Evolutionary conservation across 1,140 invertebrate genomes (phyloP).

Genomic region (Drosophila lowei): DNA sequence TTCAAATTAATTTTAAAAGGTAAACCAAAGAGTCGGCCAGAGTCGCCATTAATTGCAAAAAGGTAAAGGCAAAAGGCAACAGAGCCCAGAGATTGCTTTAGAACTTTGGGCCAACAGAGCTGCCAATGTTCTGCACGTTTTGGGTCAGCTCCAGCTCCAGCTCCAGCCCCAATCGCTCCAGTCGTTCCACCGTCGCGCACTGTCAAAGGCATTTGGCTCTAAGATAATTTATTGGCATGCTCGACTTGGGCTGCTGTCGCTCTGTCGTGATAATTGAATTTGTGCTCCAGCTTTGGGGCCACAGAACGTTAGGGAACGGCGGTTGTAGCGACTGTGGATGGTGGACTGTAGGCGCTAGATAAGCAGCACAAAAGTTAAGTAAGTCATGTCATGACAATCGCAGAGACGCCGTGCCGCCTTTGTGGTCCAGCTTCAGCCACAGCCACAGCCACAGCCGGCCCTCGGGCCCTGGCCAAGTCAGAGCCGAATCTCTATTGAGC

Average conservation of each 20-base stretch:
- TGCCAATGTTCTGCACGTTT: conserved; percentile 68
- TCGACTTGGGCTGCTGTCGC: conserved; percentile 61
- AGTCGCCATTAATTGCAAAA: conserved; percentile 75
- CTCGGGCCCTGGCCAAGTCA: conserved; percentile 40
- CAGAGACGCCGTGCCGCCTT: conserved; percentile 55
- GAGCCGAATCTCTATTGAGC: conserved; percentile 14
- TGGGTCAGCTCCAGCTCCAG: conserved; percentile 51
- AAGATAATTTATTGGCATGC: conserved; percentile 79
- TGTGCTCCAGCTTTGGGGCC: conserved; percentile 47
- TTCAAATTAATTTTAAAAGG: conserved; percentile 78
- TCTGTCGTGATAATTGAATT: conserved; percentile 80
- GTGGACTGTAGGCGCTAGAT: conserved; percentile 69
- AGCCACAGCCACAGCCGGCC: conserved; percentile 58
- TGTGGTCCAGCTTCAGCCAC: conserved; percentile 37
- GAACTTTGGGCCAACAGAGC: conserved; percentile 52
- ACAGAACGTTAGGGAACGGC: conserved; percentile 28
- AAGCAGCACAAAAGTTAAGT: conserved; percentile 71
- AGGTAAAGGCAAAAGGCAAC: conserved; percentile 20
- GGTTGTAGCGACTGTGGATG: conserved; percentile 29
- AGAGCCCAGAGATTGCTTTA: conserved; percentile 32
- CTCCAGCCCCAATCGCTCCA: too few relatives aligned
- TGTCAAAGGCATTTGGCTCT: conserved; percentile 79
- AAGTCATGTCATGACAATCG: conserved; percentile 80
- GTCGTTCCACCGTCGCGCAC: conserved; percentile 43
- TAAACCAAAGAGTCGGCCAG: conserved; percentile 54